Conservation (phyloP, 2,888 invertebrate genomes). For the Papilio demoleus region DNA sequence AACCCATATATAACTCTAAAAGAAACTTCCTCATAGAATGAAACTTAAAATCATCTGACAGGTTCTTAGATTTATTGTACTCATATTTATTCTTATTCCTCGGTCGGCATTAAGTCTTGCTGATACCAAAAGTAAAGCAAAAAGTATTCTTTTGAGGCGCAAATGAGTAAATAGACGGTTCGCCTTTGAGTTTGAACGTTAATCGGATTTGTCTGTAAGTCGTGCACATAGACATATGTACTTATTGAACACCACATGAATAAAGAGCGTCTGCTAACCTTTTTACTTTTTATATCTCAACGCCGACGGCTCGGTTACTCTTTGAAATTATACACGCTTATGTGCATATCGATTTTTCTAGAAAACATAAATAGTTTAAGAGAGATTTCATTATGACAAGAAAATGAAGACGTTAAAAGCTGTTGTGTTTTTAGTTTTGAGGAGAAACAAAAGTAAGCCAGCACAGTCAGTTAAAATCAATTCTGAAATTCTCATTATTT, state of each 20-base stretch:
- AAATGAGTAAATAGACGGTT: conserved; percentile 49
- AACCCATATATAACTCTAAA: conserved; percentile 52
- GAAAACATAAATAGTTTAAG: too few relatives aligned
- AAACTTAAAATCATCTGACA: conserved; percentile 42
- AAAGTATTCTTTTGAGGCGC: conserved; percentile 45
- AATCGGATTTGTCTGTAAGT: conserved; percentile 68
- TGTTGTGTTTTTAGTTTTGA: too few relatives aligned
- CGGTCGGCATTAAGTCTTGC: conserved; percentile 44
- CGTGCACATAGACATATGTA: conserved; percentile 53
- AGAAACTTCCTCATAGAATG: conserved; percentile 41
- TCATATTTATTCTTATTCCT: conserved; percentile 36
- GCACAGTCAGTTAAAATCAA: too few relatives aligned
- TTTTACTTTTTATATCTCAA: conserved; percentile 32
- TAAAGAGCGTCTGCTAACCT: conserved; percentile 28
- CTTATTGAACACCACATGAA: conserved; percentile 40
- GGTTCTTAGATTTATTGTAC: conserved; percentile 45
- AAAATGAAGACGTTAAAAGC: too few relatives aligned
- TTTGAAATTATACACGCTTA: conserved; percentile 30
- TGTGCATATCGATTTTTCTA: conserved; percentile 6
- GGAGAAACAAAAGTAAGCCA: too few relatives aligned
- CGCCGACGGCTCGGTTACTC: neutral
- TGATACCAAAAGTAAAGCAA: conserved; percentile 43
- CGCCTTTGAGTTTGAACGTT: conserved; percentile 60
- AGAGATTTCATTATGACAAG: too few relatives aligned
- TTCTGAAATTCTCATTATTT: too few relatives aligned